Evolutionary conservation across 2,888 invertebrate genomes (phyloP).

Genomic region (Tridacna crocea): DNA sequence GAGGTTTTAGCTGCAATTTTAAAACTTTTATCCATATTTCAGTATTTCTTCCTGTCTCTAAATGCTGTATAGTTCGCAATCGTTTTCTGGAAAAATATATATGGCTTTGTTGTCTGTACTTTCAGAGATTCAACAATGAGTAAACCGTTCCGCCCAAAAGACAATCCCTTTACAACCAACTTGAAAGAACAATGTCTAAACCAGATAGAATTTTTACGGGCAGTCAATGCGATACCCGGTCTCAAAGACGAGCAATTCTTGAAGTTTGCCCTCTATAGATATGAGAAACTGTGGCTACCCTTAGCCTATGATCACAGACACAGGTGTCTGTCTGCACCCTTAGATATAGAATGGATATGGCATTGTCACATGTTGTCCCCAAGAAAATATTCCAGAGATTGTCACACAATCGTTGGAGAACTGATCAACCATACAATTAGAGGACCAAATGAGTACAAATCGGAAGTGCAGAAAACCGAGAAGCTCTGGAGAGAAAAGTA

Average conservation of each 20-base stretch:
- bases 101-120: too few species aligned
- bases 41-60: too few species aligned
- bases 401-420: slow-evolving; percentile 67
- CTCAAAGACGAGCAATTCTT: slow-evolving; percentile 77
- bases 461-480: slow-evolving; percentile 65
- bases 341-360: slow-evolving; percentile 86
- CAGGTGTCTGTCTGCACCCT: slow-evolving; percentile 83
- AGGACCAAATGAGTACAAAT: slow-evolving; percentile 62
- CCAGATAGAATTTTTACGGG: slow-evolving; percentile 73
- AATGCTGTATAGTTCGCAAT: too few species aligned
- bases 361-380: slow-evolving; percentile 84
- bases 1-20: too few species aligned
- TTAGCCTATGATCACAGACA: slow-evolving; percentile 79
- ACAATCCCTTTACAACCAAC: slow-evolving; percentile 20
- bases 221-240: slow-evolving; percentile 64
- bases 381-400: slow-evolving; percentile 76
- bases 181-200: slow-evolving; percentile 38
- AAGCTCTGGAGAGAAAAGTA: slow-evolving; percentile 73
- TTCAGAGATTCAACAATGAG: background rate
- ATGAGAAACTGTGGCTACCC: slow-evolving; percentile 85
- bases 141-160: slow-evolving; percentile 4
- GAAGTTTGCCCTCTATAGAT: slow-evolving; percentile 82
- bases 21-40: too few species aligned
- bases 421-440: slow-evolving; percentile 84
- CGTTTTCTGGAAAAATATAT: too few species aligned